Conservation (phyloP, 2,888 invertebrate species). For the Hedya salicella region DNA sequence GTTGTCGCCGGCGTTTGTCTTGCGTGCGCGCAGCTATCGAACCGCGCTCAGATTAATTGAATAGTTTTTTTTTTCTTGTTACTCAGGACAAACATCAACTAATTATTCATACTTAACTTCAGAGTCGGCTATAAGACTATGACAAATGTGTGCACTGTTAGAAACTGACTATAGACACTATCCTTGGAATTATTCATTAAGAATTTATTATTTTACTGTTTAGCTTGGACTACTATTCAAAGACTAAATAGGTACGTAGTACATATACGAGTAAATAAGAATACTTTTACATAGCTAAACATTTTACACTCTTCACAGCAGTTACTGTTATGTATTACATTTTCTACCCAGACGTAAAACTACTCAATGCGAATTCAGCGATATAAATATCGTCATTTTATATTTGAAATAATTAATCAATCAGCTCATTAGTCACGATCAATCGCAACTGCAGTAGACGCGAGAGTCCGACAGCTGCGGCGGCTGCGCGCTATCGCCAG, state of each 20-base stretch:
- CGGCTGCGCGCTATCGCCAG: slow-evolving; percentile 5
- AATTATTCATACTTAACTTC: slow-evolving; percentile 38
- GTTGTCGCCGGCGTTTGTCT: slow-evolving; percentile 78
- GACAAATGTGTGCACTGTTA: slow-evolving; percentile 1
- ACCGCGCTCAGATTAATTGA: slow-evolving; percentile 42
- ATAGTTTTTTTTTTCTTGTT: slow-evolving; percentile 38
- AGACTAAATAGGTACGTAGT: no score
- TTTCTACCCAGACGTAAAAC: not conserved
- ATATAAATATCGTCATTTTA: not conserved
- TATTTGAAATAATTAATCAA: no score
- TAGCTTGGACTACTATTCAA: not conserved
- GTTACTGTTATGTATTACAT: not conserved
- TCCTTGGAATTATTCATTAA: not conserved
- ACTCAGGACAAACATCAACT: slow-evolving; percentile 23
- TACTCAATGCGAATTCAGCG: no score
- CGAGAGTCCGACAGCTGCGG: slow-evolving; percentile 32
- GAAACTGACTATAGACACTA: not conserved
- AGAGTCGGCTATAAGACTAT: slow-evolving; percentile 2
- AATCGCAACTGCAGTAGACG: slow-evolving; percentile 9
- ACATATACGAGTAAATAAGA: no score
- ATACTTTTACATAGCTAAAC: no score
- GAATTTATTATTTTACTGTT: not conserved
- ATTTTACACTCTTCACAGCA: no score
- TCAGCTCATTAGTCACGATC: slow-evolving; percentile 9
- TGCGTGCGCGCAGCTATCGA: slow-evolving; percentile 61